These are phyloP conservation scores for Thermophis baileyi DNA, from an alignment of 2,113 vertebrate genomes.

Conservation along the genomic window DNA sequence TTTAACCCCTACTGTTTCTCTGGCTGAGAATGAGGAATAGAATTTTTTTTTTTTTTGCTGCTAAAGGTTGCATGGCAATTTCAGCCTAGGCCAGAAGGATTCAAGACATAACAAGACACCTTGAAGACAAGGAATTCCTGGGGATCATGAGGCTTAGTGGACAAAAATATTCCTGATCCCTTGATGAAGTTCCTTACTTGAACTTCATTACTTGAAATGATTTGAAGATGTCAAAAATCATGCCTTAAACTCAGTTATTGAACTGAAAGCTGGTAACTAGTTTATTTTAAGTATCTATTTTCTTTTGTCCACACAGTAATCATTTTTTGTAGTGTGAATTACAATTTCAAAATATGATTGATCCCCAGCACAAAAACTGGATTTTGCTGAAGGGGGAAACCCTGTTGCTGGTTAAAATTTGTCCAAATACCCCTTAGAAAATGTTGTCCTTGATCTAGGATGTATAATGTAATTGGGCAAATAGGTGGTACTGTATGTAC, in stretches of 20 bases:
- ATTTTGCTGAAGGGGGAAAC: background rate
- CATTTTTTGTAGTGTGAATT: background rate
- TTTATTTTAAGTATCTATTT: background rate
- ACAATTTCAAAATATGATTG: background rate
- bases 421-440: background rate
- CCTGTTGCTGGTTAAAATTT: background rate
- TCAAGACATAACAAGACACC: background rate
- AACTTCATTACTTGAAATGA: background rate
- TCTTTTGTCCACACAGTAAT: background rate
- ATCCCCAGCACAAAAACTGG: background rate
- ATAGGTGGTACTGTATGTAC: background rate
- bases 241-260: background rate
- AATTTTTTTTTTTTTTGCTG: background rate
- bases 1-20: background rate
- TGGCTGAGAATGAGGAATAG: fast-evolving
- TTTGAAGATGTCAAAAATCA: background rate
- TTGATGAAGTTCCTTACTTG: background rate
- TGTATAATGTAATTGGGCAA: background rate
- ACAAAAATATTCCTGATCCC: background rate
- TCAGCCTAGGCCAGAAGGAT: background rate
- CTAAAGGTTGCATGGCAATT: background rate
- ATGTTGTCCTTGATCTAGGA: background rate
- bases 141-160: background rate
- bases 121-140: background rate
- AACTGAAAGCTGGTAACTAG: background rate